Base-by-base conservation (phyloP, 2,113 vertebrate species). In the Platysteira castanea region DNA sequence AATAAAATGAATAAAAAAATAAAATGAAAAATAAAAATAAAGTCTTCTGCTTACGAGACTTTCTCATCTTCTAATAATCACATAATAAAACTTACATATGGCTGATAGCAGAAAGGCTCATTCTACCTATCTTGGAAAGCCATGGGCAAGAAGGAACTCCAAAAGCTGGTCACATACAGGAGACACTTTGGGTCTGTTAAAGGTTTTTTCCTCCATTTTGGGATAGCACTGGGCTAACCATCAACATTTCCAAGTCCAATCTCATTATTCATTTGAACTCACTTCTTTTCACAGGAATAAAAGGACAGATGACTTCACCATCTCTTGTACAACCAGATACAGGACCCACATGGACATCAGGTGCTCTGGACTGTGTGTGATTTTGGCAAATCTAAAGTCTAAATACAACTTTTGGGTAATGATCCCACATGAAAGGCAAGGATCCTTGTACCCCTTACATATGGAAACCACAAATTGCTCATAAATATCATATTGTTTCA, bases 381-480 rank as follows among this genome's bases (percentile, higher is more conserved):
- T 65, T 78, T 53, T 47, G 5, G 1, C 19, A 74, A 69, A 15
- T 20, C 30, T 78, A 28, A 90, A 90, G 10, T 13, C 6, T 24
- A 73, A 46, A 12, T n/a, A 30, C 23, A 77, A 13, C 15, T 39
- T 87, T 33, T 27, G 39, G 6, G 6, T 41, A 68, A 54, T 50
- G 30, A 26, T 17, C 8, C 74, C 10, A n/a, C 3, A 1, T 33
- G 18, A 65, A 93, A 31, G 11, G 10, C 18, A 56, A 52, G 7
- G 21, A 52, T 49, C 3, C 23, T 41, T 65, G 12, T 39, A 61
- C 3, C 4, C 7, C 22, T 70, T 78, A 56, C 3, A 13, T 27
- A 37, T 1, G 2, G 20, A 77, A 80, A 35, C 6, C 0, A 0
- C 30, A 46, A 46, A 52, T 7, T 52, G 7, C n/a, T 26, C 49